Conservation (phyloP, 1,140 invertebrate genomes). For the Saccostrea echinata region DNA sequence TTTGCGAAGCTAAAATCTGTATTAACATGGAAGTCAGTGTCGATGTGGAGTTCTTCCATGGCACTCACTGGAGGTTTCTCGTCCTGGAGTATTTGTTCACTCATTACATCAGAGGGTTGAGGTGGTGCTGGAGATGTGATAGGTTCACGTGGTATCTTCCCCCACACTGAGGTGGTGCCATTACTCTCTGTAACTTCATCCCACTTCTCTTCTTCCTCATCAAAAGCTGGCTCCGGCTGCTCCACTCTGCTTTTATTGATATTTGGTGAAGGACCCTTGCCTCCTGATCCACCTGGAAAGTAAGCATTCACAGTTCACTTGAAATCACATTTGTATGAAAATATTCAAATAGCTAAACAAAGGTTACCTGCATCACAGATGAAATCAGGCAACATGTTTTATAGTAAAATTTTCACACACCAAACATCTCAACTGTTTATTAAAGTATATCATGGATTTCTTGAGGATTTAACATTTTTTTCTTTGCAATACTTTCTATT, state of each 20-base stretch:
- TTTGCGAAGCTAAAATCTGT: background rate
- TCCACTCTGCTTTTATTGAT: background rate
- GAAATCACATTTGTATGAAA: too few relatives aligned
- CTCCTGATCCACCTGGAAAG: background rate
- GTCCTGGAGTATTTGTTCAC: background rate
- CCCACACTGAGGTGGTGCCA: background rate
- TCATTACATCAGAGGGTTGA: background rate
- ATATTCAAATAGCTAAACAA: too few relatives aligned
- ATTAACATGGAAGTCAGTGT: background rate
- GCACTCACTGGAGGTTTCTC: background rate
- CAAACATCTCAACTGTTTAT: too few relatives aligned
- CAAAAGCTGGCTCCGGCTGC: background rate
- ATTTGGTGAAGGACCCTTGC: background rate
- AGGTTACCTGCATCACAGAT: too few relatives aligned
- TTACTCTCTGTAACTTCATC: background rate
- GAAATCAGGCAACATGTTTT: too few relatives aligned
- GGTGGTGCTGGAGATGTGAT: background rate
- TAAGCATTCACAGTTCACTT: too few relatives aligned
- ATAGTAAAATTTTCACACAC: too few relatives aligned
- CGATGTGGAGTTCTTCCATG: background rate
- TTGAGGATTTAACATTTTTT: too few relatives aligned
- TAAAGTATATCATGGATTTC: too few relatives aligned
- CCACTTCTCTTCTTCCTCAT: constrained; percentile 35
- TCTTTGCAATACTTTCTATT: too few relatives aligned
- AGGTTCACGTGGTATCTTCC: background rate